A percentile compares a stretch with the other conserved stretches of the same genome.
Conservation (phyloP, 2,113 vertebrate genomes). For the Callocephalon fimbriatum region DNA sequence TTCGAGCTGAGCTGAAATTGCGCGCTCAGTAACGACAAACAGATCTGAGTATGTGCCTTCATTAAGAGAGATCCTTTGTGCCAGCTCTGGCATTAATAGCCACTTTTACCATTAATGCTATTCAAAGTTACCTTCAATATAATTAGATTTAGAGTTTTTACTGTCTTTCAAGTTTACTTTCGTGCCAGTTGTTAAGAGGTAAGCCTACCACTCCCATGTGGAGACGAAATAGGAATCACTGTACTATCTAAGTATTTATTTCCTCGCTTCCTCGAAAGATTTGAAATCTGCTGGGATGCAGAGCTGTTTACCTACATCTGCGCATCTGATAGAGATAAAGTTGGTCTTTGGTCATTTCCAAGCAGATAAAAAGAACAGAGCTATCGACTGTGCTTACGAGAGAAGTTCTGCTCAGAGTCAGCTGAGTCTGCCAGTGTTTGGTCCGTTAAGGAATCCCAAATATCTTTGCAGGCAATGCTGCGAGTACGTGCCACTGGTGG, state of each 20-base stretch:
- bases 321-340: constrained; percentile 16
- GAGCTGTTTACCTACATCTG: constrained; percentile 42
- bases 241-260: background rate
- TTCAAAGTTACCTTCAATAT: background rate
- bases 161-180: background rate
- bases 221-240: background rate
- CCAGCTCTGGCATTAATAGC: background rate
- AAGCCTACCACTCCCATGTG: background rate
- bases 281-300: background rate
- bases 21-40: constrained; percentile 54
- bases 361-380: constrained; percentile 19
- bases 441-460: constrained; percentile 40
- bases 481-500: background rate
- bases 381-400: background rate
- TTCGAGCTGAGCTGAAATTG: constrained; percentile 32
- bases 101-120: background rate
- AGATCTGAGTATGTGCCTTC: constrained; percentile 21
- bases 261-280: background rate
- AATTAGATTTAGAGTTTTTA: background rate
- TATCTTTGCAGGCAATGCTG: background rate
- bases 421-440: background rate
- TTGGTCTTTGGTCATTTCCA: constrained; percentile 29
- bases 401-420: constrained; percentile 21
- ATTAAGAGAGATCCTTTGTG: constrained; percentile 1
- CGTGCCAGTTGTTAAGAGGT: background rate